Percentiles rank a stretch among this genome's conserved stretches.
Evolutionary conservation across 2,888 invertebrate genomes (phyloP).

Genomic region (Chalcosyrphus nemorum): DNA sequence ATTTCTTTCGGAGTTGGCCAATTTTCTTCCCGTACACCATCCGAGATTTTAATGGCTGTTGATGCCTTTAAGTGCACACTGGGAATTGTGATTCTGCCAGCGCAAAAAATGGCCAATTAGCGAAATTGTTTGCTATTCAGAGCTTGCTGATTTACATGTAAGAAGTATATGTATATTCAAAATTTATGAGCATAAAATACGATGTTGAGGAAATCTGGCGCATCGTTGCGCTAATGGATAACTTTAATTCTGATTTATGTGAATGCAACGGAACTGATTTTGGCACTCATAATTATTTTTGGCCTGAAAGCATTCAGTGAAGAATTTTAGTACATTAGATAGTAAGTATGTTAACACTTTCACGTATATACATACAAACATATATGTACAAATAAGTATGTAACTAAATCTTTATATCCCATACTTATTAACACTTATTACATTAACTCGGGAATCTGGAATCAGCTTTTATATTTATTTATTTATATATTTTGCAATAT

Average conservation of each 20-base stretch:
- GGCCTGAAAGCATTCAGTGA: conserved; percentile 25
- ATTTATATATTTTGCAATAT: too few relatives aligned
- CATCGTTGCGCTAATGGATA: conserved; percentile 68
- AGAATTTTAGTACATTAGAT: background rate
- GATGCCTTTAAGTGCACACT: conserved; percentile 69
- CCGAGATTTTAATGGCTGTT: conserved; percentile 70
- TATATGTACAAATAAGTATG: too few relatives aligned
- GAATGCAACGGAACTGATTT: conserved; percentile 33
- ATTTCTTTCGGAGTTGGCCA: conserved; percentile 69
- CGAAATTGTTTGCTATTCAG: conserved; percentile 81
- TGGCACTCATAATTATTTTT: conserved; percentile 33
- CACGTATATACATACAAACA: too few relatives aligned
- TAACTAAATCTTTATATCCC: too few relatives aligned
- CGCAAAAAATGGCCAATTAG: conserved; percentile 78
- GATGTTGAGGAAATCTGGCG: conserved; percentile 54
- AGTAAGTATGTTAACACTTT: background rate
- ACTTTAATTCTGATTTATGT: conserved; percentile 48
- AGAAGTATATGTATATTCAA: conserved; percentile 40
- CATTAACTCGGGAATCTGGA: too few relatives aligned
- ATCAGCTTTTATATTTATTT: too few relatives aligned
- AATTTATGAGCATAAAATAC: conserved; percentile 47
- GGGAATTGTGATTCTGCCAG: conserved; percentile 65
- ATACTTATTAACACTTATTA: too few relatives aligned
- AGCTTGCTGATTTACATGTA: conserved; percentile 52
- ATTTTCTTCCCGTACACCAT: conserved; percentile 66